phyloP scores from a whole-genome alignment of 2,113 vertebrate species.

The Rousettus leschenaultii region DNA sequence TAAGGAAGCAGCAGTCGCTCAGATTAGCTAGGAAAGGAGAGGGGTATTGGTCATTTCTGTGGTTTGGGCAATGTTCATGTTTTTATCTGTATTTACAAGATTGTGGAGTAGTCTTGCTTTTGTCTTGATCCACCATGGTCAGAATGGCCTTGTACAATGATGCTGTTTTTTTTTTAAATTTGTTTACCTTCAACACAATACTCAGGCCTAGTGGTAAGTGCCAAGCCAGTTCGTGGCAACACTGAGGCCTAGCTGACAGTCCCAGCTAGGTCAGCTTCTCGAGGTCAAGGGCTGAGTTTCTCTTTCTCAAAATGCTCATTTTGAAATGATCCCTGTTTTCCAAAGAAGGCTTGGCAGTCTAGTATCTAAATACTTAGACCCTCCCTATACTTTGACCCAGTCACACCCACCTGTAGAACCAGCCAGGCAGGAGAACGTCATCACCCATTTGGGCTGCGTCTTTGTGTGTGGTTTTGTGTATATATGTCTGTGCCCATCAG shows the following conservation, averaged over 20 bases:
- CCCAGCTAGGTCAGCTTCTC: background rate
- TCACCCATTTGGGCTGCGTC: constrained; percentile 52
- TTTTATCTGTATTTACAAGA: constrained; percentile 39
- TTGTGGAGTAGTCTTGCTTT: constrained; percentile 34
- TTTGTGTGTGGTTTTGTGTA: constrained; percentile 66
- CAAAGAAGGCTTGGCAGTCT: constrained; percentile 45
- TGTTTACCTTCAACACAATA: constrained; percentile 9
- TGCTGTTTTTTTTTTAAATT: background rate
- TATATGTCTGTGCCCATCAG: constrained; percentile 56
- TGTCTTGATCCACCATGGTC: background rate
- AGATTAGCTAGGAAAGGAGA: background rate
- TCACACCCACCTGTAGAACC: constrained; percentile 72
- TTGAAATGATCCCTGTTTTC: constrained; percentile 60
- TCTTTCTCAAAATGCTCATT: constrained; percentile 35
- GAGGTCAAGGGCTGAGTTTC: background rate
- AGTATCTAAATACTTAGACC: constrained; percentile 69
- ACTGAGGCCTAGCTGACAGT: background rate
- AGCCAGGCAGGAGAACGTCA: constrained; percentile 70
- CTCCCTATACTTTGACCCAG: constrained; percentile 76
- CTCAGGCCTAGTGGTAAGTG: background rate
- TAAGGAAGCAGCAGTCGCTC: background rate
- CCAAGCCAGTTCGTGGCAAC: background rate
- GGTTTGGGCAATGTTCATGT: constrained; percentile 12
- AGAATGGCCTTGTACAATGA: background rate
- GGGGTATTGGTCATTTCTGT: constrained; percentile 9